Percentiles rank a stretch among this genome's conserved stretches.
phyloP scores from a whole-genome alignment of 2,888 invertebrate species.

The Drosophila trichaetosa region DNA sequence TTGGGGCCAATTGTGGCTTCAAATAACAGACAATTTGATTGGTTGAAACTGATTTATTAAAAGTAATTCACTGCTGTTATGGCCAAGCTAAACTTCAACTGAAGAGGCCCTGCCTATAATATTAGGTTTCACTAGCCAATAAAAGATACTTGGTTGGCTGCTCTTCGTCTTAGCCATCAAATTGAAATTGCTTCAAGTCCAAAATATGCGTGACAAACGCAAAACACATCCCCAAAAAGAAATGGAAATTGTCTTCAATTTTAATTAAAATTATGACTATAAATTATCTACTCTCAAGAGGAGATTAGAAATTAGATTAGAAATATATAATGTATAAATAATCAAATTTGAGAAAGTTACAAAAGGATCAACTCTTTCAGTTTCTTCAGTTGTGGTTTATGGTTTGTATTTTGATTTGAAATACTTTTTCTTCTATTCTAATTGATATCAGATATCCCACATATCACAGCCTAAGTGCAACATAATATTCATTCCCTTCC shows the following conservation, averaged over 20 bases:
- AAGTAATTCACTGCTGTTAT: neutral
- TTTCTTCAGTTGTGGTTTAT: neutral
- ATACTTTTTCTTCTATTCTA: neutral
- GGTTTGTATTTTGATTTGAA: neutral
- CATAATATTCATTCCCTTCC: neutral
- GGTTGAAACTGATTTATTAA: neutral
- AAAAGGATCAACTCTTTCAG: neutral
- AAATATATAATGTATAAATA: neutral
- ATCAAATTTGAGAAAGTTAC: neutral
- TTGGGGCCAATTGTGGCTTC: neutral
- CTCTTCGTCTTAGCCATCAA: conserved; percentile 7
- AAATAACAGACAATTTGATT: neutral
- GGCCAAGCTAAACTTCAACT: neutral
- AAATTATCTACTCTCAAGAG: conserved; percentile 2
- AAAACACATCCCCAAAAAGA: neutral
- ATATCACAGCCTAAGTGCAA: neutral
- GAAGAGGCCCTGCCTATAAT: neutral
- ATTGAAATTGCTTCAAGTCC: conserved; percentile 7
- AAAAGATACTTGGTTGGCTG: conserved; percentile 11
- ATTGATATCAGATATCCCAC: neutral
- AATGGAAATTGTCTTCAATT: neutral
- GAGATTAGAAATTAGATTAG: neutral
- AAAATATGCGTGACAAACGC: neutral
- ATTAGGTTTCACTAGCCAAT: conserved; percentile 17
- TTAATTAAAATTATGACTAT: conserved; percentile 32